Base-by-base conservation (phyloP, 1,140 invertebrate species). In the Neodiprion lecontei region DNA sequence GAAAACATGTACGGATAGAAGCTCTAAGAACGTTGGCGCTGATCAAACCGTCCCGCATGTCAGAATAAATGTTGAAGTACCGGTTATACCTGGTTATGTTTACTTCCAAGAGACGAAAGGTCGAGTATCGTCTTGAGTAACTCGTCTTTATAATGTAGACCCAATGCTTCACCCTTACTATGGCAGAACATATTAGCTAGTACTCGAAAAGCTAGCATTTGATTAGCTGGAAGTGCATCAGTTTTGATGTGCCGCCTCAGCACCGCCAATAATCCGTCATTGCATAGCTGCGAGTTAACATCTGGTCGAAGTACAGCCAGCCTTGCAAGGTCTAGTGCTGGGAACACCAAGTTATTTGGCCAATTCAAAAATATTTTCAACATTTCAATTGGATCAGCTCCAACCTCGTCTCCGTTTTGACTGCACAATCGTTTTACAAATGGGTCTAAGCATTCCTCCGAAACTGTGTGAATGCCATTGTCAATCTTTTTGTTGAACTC, bases 281-380 rank as follows among this genome's bases (percentile, higher is more conserved):
- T 90, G 84, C 91, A 93, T 74, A 94, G 88, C 76, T 86, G 75
- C 77, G 88, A 88, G 87, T 92, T 92, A 14, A 94, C 88, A 0
- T 88, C 85, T 82, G 91, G 89, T 76, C 92, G 90, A 50, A 94
- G 90, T 40, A 97, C 90, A 1, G 93, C 93, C 79, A 98, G 88
- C 72, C 97, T 91, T 2, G 95, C 89, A 17, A 98, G 86, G 87
- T 98, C 97, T 47, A 98, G 87, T 9, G 93, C 94, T 1, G 97
- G 97, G 87, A 98, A 98, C 1, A 97, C 86, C 76, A 92, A 91
- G 81, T 96, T 93, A 84, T 91, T 89, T 4, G 95, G 94, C 96
- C 96, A 97, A 76, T 92, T 87, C 40, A 97, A 84, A 71, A 96
- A 87, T 78, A 89, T 90, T 81, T 91, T 91, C 67, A 96, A 81